A percentile compares a stretch with the other conserved stretches of the same genome.
Evolutionary conservation across 37 sponge, comb jelly and placozoan genomes (phyloP).

Genomic region (Diacarnus erythraeanus): DNA sequence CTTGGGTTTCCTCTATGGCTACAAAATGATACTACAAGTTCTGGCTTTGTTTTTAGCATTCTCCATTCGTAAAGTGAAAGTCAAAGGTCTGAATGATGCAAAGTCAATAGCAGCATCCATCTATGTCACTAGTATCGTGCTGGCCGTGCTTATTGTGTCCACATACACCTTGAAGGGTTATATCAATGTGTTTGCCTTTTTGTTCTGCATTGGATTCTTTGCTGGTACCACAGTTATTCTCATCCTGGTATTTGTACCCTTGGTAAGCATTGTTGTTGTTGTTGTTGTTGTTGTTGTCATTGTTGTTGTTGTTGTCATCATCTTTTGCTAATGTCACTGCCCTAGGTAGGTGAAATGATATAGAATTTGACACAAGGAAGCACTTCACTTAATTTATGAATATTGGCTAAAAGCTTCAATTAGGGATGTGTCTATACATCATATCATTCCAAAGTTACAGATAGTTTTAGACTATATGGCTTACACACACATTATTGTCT

Average conservation of each 20-base stretch:
- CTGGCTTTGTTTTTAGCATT: conserved; percentile 46
- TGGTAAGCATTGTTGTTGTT: conserved; percentile 24
- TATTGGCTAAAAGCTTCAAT: no score
- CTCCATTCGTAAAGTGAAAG: conserved; percentile 58
- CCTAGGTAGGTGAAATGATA: no score
- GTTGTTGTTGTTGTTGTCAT: background rate
- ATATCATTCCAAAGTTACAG: no score
- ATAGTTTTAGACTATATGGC: no score
- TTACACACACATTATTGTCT: no score
- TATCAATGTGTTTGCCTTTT: conserved; percentile 18
- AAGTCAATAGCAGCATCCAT: conserved; percentile 46
- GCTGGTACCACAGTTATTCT: conserved; percentile 37
- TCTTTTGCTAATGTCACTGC: background rate
- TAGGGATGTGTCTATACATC: no score
- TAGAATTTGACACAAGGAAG: no score
- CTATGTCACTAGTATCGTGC: conserved; percentile 48
- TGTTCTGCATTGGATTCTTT: conserved; percentile 17
- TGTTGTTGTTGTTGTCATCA: background rate
- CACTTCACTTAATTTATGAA: no score
- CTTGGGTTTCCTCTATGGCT: no score
- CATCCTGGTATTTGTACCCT: conserved; percentile 46
- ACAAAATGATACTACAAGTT: no score
- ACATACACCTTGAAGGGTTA: conserved; percentile 12
- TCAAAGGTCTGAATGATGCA: conserved; percentile 59
- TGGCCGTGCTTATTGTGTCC: conserved; percentile 33